These are phyloP conservation scores for Gracilinanus agilis DNA, from an alignment of 2,113 vertebrate genomes.

Conservation along the genomic window DNA sequence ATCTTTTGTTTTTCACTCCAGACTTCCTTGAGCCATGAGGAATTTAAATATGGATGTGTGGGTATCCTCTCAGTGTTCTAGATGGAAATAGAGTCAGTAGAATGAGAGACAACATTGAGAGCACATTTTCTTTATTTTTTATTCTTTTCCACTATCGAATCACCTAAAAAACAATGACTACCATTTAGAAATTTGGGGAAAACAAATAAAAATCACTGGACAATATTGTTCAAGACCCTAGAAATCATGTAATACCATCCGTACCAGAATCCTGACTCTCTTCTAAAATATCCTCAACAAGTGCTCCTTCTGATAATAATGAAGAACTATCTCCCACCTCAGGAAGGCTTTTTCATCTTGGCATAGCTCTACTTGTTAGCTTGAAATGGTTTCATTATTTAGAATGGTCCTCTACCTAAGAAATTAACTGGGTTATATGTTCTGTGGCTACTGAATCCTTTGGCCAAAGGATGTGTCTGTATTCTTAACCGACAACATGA, in stretches of 20 bases:
- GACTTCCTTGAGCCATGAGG: not conserved
- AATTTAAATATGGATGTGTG: slow-evolving; percentile 55
- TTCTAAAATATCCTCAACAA: not conserved
- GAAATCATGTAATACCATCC: not conserved
- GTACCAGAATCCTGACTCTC: not conserved
- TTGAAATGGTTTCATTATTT: not conserved
- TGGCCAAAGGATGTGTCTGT: slow-evolving; percentile 26
- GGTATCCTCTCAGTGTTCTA: slow-evolving; percentile 72
- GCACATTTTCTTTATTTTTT: slow-evolving; percentile 71
- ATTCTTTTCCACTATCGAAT: slow-evolving; percentile 69
- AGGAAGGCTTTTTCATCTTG: not conserved
- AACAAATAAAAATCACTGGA: not conserved
- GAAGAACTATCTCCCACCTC: not conserved
- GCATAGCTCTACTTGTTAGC: not conserved
- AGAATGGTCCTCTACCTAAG: slow-evolving; percentile 4
- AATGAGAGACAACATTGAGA: slow-evolving; percentile 75
- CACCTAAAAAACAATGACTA: slow-evolving; percentile 33
- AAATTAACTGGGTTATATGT: not conserved
- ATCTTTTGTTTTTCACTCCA: slow-evolving; percentile 75
- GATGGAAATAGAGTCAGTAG: slow-evolving; percentile 76
- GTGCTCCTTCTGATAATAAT: not conserved
- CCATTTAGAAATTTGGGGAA: not conserved
- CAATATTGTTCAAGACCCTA: not conserved
- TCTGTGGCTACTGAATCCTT: slow-evolving; percentile 54
- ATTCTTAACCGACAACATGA: slow-evolving; percentile 12